Conservation (phyloP, 2,797 vertebrate genomes). For the Ibycter americanus region DNA sequence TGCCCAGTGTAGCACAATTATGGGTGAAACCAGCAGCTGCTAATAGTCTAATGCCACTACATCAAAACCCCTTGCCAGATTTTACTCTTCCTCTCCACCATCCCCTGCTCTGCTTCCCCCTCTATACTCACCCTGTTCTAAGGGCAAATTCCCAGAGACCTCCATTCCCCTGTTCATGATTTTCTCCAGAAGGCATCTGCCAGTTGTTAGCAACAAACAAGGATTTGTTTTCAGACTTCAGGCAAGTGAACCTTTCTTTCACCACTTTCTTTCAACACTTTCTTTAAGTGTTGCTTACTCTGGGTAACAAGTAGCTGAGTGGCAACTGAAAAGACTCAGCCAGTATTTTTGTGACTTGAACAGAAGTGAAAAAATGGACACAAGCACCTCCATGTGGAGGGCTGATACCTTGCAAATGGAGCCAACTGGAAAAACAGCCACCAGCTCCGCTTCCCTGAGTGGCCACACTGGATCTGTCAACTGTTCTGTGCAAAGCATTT, state of each 20-base stretch:
- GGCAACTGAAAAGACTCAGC: background rate
- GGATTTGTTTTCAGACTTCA: background rate
- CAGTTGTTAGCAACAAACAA: background rate
- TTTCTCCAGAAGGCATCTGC: background rate
- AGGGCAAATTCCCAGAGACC: background rate
- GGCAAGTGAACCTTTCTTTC: background rate
- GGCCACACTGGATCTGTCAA: background rate
- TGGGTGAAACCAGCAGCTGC: background rate
- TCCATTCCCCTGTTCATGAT: background rate
- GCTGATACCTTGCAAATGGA: background rate
- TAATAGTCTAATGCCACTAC: background rate
- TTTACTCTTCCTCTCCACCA: background rate
- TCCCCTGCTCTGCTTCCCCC: background rate
- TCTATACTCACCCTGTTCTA: background rate
- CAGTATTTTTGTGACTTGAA: background rate
- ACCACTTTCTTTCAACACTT: too few relatives aligned
- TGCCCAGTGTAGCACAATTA: background rate
- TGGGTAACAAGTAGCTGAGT: background rate
- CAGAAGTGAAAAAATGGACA: background rate
- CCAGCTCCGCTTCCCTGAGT: background rate
- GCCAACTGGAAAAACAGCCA: background rate
- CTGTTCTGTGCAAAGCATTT: background rate
- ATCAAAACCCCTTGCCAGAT: background rate
- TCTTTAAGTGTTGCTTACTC: background rate
- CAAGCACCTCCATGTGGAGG: background rate